phyloP scores from a whole-genome alignment of 2,888 invertebrate genomes.

The Pachycephus smyrnensis region DNA sequence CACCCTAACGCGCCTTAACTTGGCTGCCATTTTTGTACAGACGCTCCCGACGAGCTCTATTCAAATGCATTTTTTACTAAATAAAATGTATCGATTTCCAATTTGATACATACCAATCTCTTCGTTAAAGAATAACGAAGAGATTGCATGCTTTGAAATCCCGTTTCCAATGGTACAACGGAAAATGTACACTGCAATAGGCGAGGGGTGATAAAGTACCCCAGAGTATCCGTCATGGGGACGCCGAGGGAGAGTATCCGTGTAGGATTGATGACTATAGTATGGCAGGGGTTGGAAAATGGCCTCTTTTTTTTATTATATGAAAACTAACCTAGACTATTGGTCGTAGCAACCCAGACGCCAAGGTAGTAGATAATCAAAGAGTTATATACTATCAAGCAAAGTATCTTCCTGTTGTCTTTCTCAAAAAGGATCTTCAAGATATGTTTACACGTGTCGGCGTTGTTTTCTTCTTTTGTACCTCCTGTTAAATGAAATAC shows the following conservation, averaged over 20 bases:
- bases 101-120: neutral
- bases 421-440: slow-evolving; percentile 28
- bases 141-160: too few species aligned
- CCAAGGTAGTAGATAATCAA: slow-evolving; percentile 39
- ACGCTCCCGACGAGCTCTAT: too few species aligned
- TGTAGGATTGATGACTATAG: neutral
- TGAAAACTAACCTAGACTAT: slow-evolving; percentile 46
- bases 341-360: slow-evolving; percentile 38
- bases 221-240: too few species aligned
- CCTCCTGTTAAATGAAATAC: neutral
- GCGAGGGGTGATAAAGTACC: too few species aligned
- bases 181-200: too few species aligned
- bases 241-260: too few species aligned
- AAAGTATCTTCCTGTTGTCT: slow-evolving; percentile 41
- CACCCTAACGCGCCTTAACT: too few species aligned
- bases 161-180: too few species aligned
- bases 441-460: slow-evolving; percentile 27
- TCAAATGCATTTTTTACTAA: too few species aligned
- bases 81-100: too few species aligned
- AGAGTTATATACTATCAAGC: slow-evolving; percentile 42
- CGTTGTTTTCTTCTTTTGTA: neutral
- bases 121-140: too few species aligned
- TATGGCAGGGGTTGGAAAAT: neutral
- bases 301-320: neutral
- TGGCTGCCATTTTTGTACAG: too few species aligned